phyloP scores from a whole-genome alignment of 2,888 invertebrate genomes.

The Cerceris rybyensis region DNA sequence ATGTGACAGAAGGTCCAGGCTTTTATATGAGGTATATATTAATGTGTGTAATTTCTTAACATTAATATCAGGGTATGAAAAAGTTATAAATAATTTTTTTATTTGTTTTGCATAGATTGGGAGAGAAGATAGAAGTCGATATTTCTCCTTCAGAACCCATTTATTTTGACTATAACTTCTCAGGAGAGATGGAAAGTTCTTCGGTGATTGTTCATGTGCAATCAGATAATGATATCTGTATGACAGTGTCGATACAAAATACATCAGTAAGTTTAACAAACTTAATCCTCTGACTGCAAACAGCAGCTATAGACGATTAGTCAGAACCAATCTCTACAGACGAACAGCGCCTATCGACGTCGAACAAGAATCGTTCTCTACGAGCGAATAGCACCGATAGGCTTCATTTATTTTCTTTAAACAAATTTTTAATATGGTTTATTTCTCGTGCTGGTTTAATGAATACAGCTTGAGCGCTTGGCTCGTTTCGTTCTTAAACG shows the following conservation, averaged over 20 bases:
- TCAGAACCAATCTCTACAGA: no score
- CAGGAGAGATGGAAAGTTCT: conserved; percentile 79
- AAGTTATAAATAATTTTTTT: neutral
- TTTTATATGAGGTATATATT: conserved; percentile 83
- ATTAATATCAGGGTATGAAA: neutral
- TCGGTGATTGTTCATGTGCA: conserved; percentile 86
- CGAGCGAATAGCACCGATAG: no score
- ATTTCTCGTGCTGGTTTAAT: no score
- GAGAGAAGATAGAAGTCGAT: conserved; percentile 57
- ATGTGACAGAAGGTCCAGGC: conserved; percentile 84
- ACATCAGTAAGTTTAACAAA: conserved; percentile 84
- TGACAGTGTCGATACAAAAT: conserved; percentile 91
- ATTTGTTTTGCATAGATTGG: conserved; percentile 56
- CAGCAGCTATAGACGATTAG: no score
- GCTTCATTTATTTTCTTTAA: no score
- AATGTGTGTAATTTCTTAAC: neutral
- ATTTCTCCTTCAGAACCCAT: conserved; percentile 85
- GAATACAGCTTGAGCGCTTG: no score
- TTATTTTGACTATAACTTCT: conserved; percentile 85
- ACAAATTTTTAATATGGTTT: no score
- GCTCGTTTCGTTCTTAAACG: no score
- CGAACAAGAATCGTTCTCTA: no score
- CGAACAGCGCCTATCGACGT: no score
- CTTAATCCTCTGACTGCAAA: no score
- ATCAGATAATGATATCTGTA: conserved; percentile 87